Base-by-base conservation (phyloP, 2,797 vertebrate genomes). In the Gephyroberyx darwinii region DNA sequence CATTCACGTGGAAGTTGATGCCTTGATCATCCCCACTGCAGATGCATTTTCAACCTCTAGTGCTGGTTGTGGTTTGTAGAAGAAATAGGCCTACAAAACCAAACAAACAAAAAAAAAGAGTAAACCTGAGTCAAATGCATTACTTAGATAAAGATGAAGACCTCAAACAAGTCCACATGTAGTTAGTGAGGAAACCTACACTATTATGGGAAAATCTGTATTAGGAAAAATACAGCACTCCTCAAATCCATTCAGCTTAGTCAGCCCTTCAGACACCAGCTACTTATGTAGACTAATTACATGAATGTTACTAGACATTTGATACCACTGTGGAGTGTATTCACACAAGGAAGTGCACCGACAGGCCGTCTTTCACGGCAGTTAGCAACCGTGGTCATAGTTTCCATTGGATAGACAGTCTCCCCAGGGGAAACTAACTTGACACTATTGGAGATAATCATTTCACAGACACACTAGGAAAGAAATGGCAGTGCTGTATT, bases 71-170 rank as follows among this genome's bases (percentile, higher is more conserved):
- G 94, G 94, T 55, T 86, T 91, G 88, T 95, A 95, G 86, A 98
- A 98, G 90, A 99, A 99, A 89, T 96, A 98, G 0, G 91, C 89
- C 98, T 99, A 74, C 33, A 67, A 77, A 74, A 47, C 17, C 14
- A 74, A 79, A 47, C 5, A 48, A 81, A 54, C 50, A 48, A 50
- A 56, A 4, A 8, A 13, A 50, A 74, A 62, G 0, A 43, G 6
- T 63, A 20, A 48, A 8, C 47, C n/a, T 47, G 31, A 85, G 54
- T 65, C 2, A 73, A 47, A 26, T 26, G 26, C 26, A 26, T 26
- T 26, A 4, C 2, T 26, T 26, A 26, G 2, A 26, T 26, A 56
- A 8, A 66, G 69, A 67, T 71, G 22, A 73, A 20, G 31, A 37
- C 31, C 51, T 53, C 20, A 66, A 74, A 16, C 22, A 16, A 16